A percentile compares a stretch with the other conserved stretches of the same genome.
These are phyloP conservation scores for Ciconia maguari DNA, from an alignment of 2,113 vertebrate species.

Conservation along the genomic window DNA sequence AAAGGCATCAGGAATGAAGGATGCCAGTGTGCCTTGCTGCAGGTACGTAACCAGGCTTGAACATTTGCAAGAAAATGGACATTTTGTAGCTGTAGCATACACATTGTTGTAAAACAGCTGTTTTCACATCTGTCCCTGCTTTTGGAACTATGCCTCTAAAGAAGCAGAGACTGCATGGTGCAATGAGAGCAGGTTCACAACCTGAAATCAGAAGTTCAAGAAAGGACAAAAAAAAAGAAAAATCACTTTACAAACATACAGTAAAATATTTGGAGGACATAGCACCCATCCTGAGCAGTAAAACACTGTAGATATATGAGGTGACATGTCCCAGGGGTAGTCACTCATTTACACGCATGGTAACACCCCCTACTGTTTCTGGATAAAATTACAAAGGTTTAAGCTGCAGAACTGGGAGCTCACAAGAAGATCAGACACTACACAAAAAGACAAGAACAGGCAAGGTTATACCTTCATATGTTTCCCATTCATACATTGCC, in stretches of 20 bases:
- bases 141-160: neutral
- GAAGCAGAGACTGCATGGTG: neutral
- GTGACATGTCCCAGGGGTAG: neutral
- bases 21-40: neutral
- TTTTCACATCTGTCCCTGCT: neutral
- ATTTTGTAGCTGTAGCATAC: neutral
- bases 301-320: fast-evolving
- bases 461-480: neutral
- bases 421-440: neutral
- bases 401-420: neutral
- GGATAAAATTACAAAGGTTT: neutral
- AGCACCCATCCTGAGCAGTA: neutral
- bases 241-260: neutral
- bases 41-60: fast-evolving
- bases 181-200: neutral
- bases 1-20: neutral
- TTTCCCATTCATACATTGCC: neutral
- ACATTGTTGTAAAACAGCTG: neutral
- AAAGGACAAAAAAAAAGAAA: neutral
- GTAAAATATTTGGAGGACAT: neutral
- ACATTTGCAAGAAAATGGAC: neutral
- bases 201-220: neutral
- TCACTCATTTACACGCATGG: fast-evolving
- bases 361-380: neutral
- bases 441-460: neutral